Evolutionary conservation across 2,797 vertebrate genomes (phyloP).

Genomic region (Danio kyathit): DNA sequence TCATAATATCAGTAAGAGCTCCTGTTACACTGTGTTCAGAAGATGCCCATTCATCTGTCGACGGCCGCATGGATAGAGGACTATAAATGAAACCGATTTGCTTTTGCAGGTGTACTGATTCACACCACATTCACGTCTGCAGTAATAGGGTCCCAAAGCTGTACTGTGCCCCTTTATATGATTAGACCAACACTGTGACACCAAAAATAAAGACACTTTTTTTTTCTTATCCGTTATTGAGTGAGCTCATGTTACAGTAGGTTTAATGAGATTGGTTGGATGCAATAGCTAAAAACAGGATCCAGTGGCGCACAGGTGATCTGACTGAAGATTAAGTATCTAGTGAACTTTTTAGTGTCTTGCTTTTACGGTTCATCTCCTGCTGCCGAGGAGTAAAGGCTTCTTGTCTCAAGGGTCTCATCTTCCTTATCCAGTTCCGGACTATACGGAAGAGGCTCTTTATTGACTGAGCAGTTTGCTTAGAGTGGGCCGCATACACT

Average conservation of each 20-base stretch:
- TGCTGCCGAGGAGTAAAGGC: constrained; percentile 23
- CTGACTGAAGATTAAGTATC: constrained; percentile 11
- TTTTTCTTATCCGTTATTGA: constrained; percentile 8
- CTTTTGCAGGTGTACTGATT: constrained; percentile 21
- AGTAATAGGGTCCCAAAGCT: constrained; percentile 14
- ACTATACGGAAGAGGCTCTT: constrained; percentile 33
- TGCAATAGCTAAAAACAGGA: not conserved
- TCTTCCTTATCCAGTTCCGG: constrained; percentile 30
- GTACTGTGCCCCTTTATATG: constrained; percentile 12
- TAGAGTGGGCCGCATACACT: constrained; percentile 5
- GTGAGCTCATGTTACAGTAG: constrained; percentile 12
- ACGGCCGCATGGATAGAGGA: constrained; percentile 14
- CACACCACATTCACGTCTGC: not conserved
- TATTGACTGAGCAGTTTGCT: constrained; percentile 35
- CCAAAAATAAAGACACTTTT: not conserved
- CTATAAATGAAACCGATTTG: constrained; percentile 41
- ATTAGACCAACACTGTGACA: not conserved
- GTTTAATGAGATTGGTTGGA: constrained; percentile 36
- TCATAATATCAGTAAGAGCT: constrained; percentile 55
- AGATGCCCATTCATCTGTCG: constrained; percentile 25
- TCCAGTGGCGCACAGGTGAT: not conserved
- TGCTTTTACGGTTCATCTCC: constrained; percentile 12
- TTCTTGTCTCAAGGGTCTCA: constrained; percentile 32
- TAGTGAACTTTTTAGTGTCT: not conserved
- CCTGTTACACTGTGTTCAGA: constrained; percentile 54